Evolutionary conservation across 2,888 invertebrate species (phyloP).

Genomic region (Agrotis ipsilon): DNA sequence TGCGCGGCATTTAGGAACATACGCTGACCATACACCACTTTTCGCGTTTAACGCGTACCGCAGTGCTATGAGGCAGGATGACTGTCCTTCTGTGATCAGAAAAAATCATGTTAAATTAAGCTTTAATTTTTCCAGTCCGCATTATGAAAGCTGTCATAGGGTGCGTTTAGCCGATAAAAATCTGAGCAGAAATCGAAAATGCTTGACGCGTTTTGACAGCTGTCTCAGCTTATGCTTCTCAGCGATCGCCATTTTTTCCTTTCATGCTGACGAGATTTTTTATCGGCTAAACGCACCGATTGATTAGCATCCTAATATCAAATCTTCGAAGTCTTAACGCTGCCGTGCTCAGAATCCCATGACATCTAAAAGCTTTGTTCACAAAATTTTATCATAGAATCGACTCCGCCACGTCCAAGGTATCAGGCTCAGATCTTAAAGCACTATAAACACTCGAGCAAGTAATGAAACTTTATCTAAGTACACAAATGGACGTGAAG

Average conservation of each 20-base stretch:
- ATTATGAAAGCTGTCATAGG: too few relatives aligned
- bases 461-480: conserved; percentile 28
- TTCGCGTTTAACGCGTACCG: conserved; percentile 84
- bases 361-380: background rate
- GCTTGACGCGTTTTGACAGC: too few relatives aligned
- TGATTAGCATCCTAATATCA: too few relatives aligned
- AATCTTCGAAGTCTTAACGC: too few relatives aligned
- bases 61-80: conserved; percentile 88
- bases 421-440: conserved; percentile 1
- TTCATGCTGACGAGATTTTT: too few relatives aligned
- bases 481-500: conserved; percentile 24
- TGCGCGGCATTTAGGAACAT: conserved; percentile 95
- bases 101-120: background rate
- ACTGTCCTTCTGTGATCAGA: conserved; percentile 80
- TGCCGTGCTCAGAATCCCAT: background rate
- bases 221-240: too few relatives aligned
- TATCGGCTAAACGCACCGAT: too few relatives aligned
- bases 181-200: too few relatives aligned
- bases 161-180: too few relatives aligned
- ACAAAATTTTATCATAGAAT: background rate
- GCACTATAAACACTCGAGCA: conserved; percentile 8
- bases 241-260: too few relatives aligned
- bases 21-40: conserved; percentile 87
- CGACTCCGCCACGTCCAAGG: background rate
- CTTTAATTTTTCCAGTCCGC: background rate